A percentile compares a stretch with the other conserved stretches of the same genome.
phyloP scores from a whole-genome alignment of 2,113 vertebrate species.

The Chelonoidis abingdonii region DNA sequence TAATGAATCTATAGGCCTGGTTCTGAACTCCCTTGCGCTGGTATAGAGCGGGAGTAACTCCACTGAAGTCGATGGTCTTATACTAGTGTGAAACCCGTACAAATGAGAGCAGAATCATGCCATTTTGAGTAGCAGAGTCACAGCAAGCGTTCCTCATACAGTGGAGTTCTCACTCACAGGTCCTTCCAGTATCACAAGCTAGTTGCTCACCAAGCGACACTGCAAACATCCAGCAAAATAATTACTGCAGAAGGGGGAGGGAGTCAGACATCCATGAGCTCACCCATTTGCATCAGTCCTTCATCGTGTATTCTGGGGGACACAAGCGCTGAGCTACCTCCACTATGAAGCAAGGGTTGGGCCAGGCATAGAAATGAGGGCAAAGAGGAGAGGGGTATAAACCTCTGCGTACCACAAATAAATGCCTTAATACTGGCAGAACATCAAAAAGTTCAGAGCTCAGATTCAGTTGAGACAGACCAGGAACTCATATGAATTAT shows the following conservation, averaged over 20 bases:
- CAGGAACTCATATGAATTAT: background rate
- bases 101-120: background rate
- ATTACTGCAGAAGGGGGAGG: background rate
- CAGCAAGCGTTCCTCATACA: background rate
- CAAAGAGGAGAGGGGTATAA: background rate
- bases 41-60: background rate
- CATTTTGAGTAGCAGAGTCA: background rate
- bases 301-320: background rate
- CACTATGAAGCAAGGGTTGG: background rate
- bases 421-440: background rate
- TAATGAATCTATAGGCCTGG: background rate
- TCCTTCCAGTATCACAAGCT: background rate
- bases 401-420: background rate
- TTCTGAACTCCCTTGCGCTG: background rate
- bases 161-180: background rate
- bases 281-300: background rate
- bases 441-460: background rate
- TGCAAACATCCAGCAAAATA: background rate
- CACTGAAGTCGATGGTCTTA: background rate
- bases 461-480: background rate
- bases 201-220: background rate
- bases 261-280: background rate
- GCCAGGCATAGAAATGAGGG: background rate
- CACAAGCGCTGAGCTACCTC: background rate
- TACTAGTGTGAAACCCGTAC: background rate